These are phyloP conservation scores for Acrobasis suavella DNA, from an alignment of 2,888 invertebrate genomes.

Conservation along the genomic window DNA sequence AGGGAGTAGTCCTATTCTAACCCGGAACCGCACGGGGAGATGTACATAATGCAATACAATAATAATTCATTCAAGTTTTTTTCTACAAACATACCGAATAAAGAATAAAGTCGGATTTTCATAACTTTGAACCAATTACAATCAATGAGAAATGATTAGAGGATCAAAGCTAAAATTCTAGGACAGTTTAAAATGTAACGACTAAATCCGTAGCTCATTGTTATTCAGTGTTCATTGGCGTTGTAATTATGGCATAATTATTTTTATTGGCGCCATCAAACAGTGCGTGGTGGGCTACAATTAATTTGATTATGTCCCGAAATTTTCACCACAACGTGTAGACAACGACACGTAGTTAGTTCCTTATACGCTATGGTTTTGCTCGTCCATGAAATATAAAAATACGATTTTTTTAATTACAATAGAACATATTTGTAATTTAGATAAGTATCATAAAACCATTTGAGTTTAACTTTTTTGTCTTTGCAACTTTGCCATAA, in stretches of 20 bases:
- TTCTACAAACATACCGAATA: no score
- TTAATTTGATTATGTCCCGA: conserved; percentile 60
- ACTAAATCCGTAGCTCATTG: conserved; percentile 2
- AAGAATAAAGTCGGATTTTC: not conserved
- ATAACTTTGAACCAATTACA: not conserved
- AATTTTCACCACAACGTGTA: conserved; percentile 59
- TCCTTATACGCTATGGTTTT: not conserved
- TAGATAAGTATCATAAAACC: no score
- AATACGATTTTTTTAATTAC: not conserved
- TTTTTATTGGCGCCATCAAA: conserved; percentile 53
- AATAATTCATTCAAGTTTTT: no score
- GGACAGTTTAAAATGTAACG: conserved; percentile 8
- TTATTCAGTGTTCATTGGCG: conserved; percentile 53
- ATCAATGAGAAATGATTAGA: not conserved
- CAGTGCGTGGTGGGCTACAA: conserved; percentile 55
- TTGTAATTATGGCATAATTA: conserved; percentile 49
- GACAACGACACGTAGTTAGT: conserved; percentile 15
- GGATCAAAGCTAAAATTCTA: conserved; percentile 8
- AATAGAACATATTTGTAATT: no score
- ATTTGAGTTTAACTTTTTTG: no score
- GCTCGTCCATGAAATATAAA: not conserved
- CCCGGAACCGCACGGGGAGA: no score
- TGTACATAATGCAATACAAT: no score
- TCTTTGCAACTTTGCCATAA: no score
- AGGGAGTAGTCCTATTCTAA: no score